Evolutionary conservation across 2,888 invertebrate species (phyloP).

Genomic region (Lithophane semibrunnea): DNA sequence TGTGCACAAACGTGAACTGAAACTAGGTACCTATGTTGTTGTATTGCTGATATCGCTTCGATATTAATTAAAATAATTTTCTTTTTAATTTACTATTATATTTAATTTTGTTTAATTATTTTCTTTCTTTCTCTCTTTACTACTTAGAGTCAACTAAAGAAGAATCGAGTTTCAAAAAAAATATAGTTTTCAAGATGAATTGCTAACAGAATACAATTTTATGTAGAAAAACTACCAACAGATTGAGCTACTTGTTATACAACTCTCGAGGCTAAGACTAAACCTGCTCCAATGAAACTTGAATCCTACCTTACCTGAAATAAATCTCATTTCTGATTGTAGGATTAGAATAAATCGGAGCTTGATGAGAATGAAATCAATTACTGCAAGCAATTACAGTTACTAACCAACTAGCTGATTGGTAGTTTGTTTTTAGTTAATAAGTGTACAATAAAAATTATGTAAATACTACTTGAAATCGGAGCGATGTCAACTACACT

Average conservation of each 20-base stretch:
- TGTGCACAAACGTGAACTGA: neutral
- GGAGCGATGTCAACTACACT: neutral
- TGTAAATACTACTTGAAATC: neutral
- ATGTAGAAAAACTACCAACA: neutral
- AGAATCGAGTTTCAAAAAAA: neutral
- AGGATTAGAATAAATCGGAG: neutral
- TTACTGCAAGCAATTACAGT: neutral
- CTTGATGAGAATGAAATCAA: neutral
- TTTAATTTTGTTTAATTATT: no score
- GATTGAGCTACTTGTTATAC: no score
- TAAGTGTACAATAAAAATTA: neutral
- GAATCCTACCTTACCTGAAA: neutral
- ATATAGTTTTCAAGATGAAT: no score
- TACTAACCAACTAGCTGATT: neutral
- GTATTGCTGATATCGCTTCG: neutral
- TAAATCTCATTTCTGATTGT: conserved; percentile 8
- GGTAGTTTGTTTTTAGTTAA: no score
- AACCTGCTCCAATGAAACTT: neutral
- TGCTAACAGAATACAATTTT: neutral
- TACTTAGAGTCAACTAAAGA: neutral
- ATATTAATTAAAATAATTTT: neutral
- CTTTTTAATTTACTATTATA: no score
- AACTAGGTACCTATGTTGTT: no score
- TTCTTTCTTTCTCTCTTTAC: no score
- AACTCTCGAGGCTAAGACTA: neutral